phyloP scores from a whole-genome alignment of 2,797 vertebrate genomes.

The Lepus townsendii region DNA sequence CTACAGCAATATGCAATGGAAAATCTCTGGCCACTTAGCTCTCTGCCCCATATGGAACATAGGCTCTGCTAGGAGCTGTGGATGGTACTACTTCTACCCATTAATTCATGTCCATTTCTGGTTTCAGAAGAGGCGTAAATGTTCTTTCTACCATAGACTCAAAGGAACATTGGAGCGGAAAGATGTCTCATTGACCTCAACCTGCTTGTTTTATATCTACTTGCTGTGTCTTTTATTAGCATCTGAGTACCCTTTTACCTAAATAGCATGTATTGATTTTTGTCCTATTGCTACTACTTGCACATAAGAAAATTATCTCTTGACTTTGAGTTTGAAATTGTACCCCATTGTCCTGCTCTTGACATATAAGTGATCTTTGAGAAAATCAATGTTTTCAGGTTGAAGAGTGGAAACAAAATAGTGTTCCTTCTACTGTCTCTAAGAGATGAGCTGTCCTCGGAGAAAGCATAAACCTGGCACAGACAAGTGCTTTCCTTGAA shows the following conservation, averaged over 20 bases:
- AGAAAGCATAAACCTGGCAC: conserved; percentile 3
- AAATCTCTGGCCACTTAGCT: neutral
- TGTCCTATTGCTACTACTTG: neutral
- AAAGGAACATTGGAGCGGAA: neutral
- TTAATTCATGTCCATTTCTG: neutral
- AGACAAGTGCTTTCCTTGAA: neutral
- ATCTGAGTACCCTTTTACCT: neutral
- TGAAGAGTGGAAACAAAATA: conserved; percentile 4
- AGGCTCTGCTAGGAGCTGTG: neutral
- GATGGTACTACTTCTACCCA: neutral
- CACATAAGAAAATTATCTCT: neutral
- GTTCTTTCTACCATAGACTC: neutral
- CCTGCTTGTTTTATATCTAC: neutral
- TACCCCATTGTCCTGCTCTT: neutral
- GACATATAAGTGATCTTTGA: conserved; percentile 33
- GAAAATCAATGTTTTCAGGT: conserved; percentile 27
- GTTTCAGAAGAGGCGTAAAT: conserved; percentile 18
- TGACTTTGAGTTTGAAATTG: conserved; percentile 37
- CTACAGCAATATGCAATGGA: neutral
- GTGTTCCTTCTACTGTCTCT: neutral
- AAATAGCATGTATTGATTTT: neutral
- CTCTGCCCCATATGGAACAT: neutral
- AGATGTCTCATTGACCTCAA: neutral
- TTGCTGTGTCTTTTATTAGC: neutral
- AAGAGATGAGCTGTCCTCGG: neutral